Evolutionary conservation across 2,797 vertebrate species (phyloP).

Genomic region (Scomberomorus guttatus): DNA sequence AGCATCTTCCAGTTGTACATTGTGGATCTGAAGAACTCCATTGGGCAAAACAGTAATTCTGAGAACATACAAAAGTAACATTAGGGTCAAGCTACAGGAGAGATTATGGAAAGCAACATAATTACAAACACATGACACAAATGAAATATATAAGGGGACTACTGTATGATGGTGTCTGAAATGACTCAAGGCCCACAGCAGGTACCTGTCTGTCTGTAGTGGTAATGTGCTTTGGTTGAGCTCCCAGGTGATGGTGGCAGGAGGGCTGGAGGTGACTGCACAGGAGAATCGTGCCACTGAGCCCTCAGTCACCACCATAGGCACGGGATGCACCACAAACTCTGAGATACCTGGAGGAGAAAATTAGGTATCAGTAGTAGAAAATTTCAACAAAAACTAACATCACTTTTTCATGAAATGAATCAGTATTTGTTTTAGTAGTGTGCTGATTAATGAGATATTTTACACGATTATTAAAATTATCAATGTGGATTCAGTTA

Average conservation of each 20-base stretch:
- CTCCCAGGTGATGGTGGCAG: conserved; percentile 96
- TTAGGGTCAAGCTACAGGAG: conserved; percentile 9
- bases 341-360: conserved; percentile 88
- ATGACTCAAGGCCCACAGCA: background rate
- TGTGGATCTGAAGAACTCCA: conserved; percentile 95
- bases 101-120: no score
- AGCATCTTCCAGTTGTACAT: conserved; percentile 88
- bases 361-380: background rate
- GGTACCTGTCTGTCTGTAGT: conserved; percentile 89
- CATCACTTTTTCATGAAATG: background rate
- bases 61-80: conserved; percentile 31
- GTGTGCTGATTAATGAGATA: background rate
- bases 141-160: background rate
- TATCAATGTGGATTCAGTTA: background rate
- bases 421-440: background rate
- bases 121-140: conserved; percentile 8
- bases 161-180: background rate
- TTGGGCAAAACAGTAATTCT: conserved; percentile 93
- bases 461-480: background rate
- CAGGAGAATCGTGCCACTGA: conserved; percentile 94
- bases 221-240: conserved; percentile 91
- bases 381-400: background rate
- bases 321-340: conserved; percentile 91
- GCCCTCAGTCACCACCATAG: conserved; percentile 87
- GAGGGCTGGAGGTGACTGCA: conserved; percentile 89